Percentiles rank a stretch among this genome's conserved stretches.
These are phyloP conservation scores for Teleogryllus oceanicus DNA, from an alignment of 2,888 invertebrate genomes.

Conservation along the genomic window DNA sequence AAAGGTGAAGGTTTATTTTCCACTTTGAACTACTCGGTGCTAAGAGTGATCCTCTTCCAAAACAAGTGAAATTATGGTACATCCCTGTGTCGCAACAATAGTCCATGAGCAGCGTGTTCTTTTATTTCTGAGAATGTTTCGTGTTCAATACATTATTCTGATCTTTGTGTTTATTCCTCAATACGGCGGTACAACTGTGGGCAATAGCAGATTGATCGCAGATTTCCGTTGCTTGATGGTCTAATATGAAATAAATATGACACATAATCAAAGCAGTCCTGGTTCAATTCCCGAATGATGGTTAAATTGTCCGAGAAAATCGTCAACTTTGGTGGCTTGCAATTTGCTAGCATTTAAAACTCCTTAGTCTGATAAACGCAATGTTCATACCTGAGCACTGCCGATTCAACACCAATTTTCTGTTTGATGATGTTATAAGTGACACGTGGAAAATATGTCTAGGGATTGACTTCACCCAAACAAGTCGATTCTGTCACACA, in stretches of 20 bases:
- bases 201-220: too few relatives aligned
- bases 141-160: too few relatives aligned
- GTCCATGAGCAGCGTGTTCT: too few relatives aligned
- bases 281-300: constrained; percentile 81
- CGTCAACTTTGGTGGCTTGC: constrained; percentile 65
- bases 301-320: constrained; percentile 83
- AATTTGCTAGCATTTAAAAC: constrained; percentile 95
- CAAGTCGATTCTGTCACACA: constrained; percentile 85
- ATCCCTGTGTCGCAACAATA: too few relatives aligned
- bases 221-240: too few relatives aligned
- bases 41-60: too few relatives aligned
- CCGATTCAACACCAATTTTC: constrained; percentile 83
- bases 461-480: constrained; percentile 97
- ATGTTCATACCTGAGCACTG: constrained; percentile 78
- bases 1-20: too few relatives aligned
- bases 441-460: constrained; percentile 85
- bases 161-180: too few relatives aligned
- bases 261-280: constrained; percentile 41
- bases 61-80: too few relatives aligned
- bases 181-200: too few relatives aligned
- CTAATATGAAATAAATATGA: constrained; percentile 23
- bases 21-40: too few relatives aligned
- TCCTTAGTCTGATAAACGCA: constrained; percentile 77
- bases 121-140: too few relatives aligned
- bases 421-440: constrained; percentile 73